Evolutionary conservation across 2,113 vertebrate genomes (phyloP).

Genomic region (Rhabdomys dilectus): DNA sequence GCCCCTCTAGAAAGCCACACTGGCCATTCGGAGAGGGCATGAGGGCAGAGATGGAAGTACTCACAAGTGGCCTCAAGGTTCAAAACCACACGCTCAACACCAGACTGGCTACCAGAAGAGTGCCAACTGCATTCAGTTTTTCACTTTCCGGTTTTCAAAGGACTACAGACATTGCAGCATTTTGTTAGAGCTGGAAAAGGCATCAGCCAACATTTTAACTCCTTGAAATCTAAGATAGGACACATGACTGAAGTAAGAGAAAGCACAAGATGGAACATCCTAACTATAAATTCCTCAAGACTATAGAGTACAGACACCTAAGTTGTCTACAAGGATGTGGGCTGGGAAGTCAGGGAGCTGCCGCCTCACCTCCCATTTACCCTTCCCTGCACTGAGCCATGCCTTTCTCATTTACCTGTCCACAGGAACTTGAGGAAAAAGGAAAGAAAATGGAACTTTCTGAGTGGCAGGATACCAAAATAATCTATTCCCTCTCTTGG

Average conservation of each 20-base stretch:
- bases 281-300: neutral
- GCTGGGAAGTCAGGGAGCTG: neutral
- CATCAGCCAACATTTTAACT: slow-evolving; percentile 53
- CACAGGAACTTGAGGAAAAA: neutral
- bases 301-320: neutral
- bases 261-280: neutral
- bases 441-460: neutral
- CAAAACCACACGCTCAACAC: slow-evolving; percentile 26
- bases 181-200: slow-evolving; percentile 4
- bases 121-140: slow-evolving; percentile 21
- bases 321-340: neutral
- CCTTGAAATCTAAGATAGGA: slow-evolving; percentile 20
- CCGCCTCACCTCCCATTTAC: neutral
- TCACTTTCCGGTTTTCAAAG: slow-evolving; percentile 47
- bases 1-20: slow-evolving; percentile 19
- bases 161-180: neutral
- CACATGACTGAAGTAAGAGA: neutral
- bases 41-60: neutral
- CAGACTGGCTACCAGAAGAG: slow-evolving; percentile 26
- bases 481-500: neutral
- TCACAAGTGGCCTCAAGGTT: slow-evolving; percentile 4
- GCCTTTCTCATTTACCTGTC: neutral
- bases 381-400: neutral
- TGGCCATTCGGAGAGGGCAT: neutral
- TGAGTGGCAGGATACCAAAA: neutral